Conservation (phyloP, 2,797 vertebrate genomes). For the Myotis vivesi region DNA sequence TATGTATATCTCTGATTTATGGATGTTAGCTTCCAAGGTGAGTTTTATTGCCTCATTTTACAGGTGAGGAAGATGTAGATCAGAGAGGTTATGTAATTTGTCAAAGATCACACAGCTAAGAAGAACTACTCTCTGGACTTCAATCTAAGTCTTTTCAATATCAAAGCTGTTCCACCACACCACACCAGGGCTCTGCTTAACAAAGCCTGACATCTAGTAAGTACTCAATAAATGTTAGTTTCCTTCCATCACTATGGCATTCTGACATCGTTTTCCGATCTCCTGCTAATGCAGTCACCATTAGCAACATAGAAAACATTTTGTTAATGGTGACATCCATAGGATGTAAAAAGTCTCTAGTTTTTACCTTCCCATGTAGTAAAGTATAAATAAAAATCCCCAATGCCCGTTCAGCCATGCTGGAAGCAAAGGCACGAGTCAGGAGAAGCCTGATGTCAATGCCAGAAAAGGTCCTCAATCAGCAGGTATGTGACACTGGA, state of each 20-base stretch:
- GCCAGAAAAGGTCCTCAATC: background rate
- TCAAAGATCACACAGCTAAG: background rate
- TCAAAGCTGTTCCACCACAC: background rate
- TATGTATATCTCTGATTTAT: background rate
- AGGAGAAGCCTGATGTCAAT: constrained; percentile 42
- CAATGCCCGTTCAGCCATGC: constrained; percentile 6
- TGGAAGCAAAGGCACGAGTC: constrained; percentile 36
- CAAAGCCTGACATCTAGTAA: background rate
- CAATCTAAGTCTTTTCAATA: background rate
- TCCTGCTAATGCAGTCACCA: background rate
- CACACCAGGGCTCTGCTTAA: background rate
- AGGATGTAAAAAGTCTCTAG: background rate
- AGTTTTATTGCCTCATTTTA: background rate
- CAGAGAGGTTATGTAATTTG: background rate
- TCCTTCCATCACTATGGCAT: background rate
- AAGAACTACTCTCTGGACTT: background rate
- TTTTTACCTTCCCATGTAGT: background rate
- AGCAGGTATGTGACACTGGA: background rate
- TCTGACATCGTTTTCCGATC: constrained; percentile 30
- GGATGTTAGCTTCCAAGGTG: background rate
- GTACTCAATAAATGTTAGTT: constrained; percentile 50
- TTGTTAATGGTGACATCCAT: background rate
- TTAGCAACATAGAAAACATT: background rate
- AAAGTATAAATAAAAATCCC: background rate
- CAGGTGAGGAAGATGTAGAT: background rate